Evolutionary conservation across 2,113 vertebrate genomes (phyloP).

Genomic region (Nyctibius bracteatus): DNA sequence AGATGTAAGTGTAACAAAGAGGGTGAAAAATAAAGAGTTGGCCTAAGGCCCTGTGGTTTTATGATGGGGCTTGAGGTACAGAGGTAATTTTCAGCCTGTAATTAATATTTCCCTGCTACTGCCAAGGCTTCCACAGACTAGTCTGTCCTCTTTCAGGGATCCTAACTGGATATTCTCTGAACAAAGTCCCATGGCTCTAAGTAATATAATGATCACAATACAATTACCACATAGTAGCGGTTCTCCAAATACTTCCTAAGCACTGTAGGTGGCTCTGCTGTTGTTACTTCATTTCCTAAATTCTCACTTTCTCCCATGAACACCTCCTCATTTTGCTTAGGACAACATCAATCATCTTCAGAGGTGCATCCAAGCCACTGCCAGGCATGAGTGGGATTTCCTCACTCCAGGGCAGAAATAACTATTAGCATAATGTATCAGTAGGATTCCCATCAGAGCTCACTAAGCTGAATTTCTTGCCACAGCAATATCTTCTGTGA

Average conservation of each 20-base stretch:
- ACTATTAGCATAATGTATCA: background rate
- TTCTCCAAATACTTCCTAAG: background rate
- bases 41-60: background rate
- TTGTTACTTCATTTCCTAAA: background rate
- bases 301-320: background rate
- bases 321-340: background rate
- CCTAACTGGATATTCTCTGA: background rate
- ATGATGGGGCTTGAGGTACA: background rate
- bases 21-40: slow-evolving; percentile 10
- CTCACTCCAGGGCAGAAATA: background rate
- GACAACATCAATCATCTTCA: background rate
- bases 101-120: slow-evolving; percentile 19
- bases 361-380: background rate
- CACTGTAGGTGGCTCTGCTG: background rate
- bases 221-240: background rate
- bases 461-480: background rate
- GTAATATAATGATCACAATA: background rate
- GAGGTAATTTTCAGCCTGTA: background rate
- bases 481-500: background rate
- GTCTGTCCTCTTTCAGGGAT: background rate
- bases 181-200: background rate
- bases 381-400: background rate
- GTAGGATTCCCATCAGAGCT: background rate
- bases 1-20: slow-evolving; percentile 49
- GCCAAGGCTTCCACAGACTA: background rate